A percentile compares a stretch with the other conserved stretches of the same genome.
Conservation (phyloP, 2,797 vertebrate species). For the Micromesistius poutassou region DNA sequence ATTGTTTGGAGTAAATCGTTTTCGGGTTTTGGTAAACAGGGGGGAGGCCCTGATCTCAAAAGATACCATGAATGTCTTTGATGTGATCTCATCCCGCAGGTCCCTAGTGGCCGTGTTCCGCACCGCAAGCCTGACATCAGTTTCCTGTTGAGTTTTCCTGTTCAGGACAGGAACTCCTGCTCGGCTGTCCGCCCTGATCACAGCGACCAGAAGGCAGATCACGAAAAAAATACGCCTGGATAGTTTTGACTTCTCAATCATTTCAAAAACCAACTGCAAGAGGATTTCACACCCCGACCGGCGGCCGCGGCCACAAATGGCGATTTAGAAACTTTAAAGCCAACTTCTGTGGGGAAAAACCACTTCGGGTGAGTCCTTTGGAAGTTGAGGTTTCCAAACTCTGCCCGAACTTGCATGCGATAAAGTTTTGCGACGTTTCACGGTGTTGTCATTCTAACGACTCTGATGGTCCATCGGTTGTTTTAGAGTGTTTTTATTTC, state of each 20-base stretch:
- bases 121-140: slow-evolving; percentile 40
- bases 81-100: background rate
- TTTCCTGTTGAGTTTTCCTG: slow-evolving; percentile 73
- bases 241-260: background rate
- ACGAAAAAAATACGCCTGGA: slow-evolving; percentile 3
- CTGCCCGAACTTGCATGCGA: slow-evolving; percentile 12
- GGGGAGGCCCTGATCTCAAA: too few species aligned
- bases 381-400: slow-evolving; percentile 9
- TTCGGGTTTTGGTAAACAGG: too few species aligned
- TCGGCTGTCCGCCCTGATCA: slow-evolving; percentile 60
- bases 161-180: slow-evolving; percentile 76
- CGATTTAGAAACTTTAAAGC: slow-evolving; percentile 17
- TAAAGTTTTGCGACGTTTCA: slow-evolving; percentile 38
- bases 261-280: background rate
- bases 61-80: too few species aligned
- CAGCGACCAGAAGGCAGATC: slow-evolving; percentile 37
- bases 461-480: background rate
- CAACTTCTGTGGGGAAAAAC: slow-evolving; percentile 40
- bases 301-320: slow-evolving; percentile 36
- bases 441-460: background rate
- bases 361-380: slow-evolving; percentile 54
- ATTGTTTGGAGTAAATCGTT: too few species aligned
- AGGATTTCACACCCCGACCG: background rate
- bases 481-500: background rate
- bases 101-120: slow-evolving; percentile 48